Percentiles rank a stretch among this genome's conserved stretches.
Conservation (phyloP, 2,113 vertebrate genomes). For the Laticauda colubrina region DNA sequence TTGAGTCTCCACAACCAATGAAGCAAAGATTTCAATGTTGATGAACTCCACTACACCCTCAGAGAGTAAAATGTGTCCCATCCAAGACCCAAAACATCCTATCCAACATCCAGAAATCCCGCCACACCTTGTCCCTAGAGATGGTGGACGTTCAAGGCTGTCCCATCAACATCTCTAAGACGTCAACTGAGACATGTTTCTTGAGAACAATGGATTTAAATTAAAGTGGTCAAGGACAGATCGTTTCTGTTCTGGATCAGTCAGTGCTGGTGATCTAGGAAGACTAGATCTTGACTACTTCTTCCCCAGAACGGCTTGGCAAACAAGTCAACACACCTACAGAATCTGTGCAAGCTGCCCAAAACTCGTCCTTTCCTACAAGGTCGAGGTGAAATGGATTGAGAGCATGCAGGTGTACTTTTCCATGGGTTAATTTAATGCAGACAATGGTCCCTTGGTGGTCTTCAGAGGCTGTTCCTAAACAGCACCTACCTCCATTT, state of each 20-base stretch:
- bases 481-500: not conserved
- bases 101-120: not conserved
- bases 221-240: not conserved
- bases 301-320: not conserved
- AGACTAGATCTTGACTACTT: not conserved
- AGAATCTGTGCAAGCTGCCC: not conserved
- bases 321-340: not conserved
- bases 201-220: not conserved
- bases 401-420: not conserved
- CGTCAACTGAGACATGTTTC: not conserved
- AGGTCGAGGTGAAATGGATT: not conserved
- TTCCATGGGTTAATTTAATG: not conserved
- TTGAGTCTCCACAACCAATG: not conserved
- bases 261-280: not conserved
- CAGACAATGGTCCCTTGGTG: not conserved
- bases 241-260: not conserved
- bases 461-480: not conserved
- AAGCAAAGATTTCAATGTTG: not conserved
- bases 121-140: not conserved
- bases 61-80: not conserved
- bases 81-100: not conserved
- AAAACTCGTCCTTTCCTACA: not conserved
- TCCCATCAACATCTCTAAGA: not conserved
- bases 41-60: not conserved
- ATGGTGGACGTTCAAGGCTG: not conserved